phyloP scores from a whole-genome alignment of 2,888 invertebrate genomes.

The Physocephala rufipes region DNA sequence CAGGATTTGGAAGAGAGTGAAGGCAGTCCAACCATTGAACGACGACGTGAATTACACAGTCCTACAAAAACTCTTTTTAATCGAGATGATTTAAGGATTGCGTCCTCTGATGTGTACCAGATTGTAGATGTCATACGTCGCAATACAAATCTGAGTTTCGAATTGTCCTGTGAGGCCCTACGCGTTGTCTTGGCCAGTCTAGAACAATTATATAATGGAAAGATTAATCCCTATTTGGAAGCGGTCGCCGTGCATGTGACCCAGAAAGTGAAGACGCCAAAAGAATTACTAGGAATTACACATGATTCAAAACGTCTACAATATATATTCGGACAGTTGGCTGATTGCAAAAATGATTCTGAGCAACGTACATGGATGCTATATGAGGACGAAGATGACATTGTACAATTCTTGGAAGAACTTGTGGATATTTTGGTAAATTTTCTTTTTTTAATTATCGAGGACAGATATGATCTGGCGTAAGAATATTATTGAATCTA shows the following conservation, averaged over 20 bases:
- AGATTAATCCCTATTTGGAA: slow-evolving; percentile 71
- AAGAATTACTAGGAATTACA: slow-evolving; percentile 75
- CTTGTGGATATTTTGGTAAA: slow-evolving; percentile 83
- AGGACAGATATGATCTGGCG: neutral
- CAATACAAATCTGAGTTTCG: slow-evolving; percentile 86
- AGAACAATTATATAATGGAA: slow-evolving; percentile 69
- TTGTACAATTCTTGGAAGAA: slow-evolving; percentile 84
- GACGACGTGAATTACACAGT: slow-evolving; percentile 40
- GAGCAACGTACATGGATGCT: slow-evolving; percentile 96
- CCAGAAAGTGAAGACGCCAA: slow-evolving; percentile 71
- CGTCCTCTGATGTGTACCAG: slow-evolving; percentile 72
- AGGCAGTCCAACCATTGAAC: slow-evolving; percentile 56
- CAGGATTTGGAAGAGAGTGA: slow-evolving; percentile 62
- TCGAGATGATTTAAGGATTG: slow-evolving; percentile 57
- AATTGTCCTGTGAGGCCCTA: slow-evolving; percentile 84
- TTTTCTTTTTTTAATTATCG: no score
- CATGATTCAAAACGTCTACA: slow-evolving; percentile 85
- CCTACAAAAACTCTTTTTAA: slow-evolving; percentile 45
- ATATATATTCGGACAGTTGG: slow-evolving; percentile 83
- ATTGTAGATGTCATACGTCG: slow-evolving; percentile 82
- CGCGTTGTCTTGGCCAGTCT: slow-evolving; percentile 75
- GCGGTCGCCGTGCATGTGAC: slow-evolving; percentile 71
- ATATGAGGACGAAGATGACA: slow-evolving; percentile 91
- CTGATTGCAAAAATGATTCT: slow-evolving; percentile 91
- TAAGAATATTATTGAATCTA: neutral